phyloP scores from a whole-genome alignment of 2,113 vertebrate genomes.

The Bujurquina vittata region DNA sequence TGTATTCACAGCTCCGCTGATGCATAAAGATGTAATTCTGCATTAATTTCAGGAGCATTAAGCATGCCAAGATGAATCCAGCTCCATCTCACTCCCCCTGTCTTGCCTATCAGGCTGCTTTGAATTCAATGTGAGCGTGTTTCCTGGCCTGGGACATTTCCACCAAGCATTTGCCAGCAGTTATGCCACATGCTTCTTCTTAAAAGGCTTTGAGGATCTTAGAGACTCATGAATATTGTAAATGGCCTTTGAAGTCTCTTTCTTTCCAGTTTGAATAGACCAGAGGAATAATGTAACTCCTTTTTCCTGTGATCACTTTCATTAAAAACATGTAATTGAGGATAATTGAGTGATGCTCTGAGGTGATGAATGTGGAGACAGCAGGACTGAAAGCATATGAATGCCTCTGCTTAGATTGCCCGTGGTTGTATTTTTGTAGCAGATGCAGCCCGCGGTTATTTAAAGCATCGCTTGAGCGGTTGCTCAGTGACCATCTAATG shows the following conservation, averaged over 20 bases:
- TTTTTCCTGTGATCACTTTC: constrained; percentile 28
- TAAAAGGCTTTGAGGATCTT: constrained; percentile 69
- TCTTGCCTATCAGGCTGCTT: constrained; percentile 36
- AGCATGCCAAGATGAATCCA: constrained; percentile 31
- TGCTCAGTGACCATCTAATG: constrained; percentile 7
- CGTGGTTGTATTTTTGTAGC: background rate
- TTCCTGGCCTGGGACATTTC: constrained; percentile 57
- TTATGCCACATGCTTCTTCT: constrained; percentile 51
- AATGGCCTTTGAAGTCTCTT: constrained; percentile 55
- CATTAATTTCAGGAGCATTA: constrained; percentile 43
- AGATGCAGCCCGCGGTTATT: constrained; percentile 19
- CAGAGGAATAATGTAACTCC: constrained; percentile 16
- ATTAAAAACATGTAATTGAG: constrained; percentile 42
- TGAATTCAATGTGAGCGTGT: constrained; percentile 37
- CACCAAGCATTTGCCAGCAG: constrained; percentile 54
- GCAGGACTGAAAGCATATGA: constrained; percentile 2
- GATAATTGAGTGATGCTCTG: constrained; percentile 26
- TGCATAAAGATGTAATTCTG: constrained; percentile 56
- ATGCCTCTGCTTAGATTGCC: background rate
- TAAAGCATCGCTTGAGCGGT: background rate
- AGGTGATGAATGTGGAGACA: background rate
- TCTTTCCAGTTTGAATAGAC: constrained; percentile 33
- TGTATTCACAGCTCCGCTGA: constrained; percentile 14
- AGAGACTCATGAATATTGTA: constrained; percentile 68
- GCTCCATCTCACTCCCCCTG: constrained; percentile 6